Evolutionary conservation across 2,888 invertebrate species (phyloP).

Genomic region (Phalera bucephala): DNA sequence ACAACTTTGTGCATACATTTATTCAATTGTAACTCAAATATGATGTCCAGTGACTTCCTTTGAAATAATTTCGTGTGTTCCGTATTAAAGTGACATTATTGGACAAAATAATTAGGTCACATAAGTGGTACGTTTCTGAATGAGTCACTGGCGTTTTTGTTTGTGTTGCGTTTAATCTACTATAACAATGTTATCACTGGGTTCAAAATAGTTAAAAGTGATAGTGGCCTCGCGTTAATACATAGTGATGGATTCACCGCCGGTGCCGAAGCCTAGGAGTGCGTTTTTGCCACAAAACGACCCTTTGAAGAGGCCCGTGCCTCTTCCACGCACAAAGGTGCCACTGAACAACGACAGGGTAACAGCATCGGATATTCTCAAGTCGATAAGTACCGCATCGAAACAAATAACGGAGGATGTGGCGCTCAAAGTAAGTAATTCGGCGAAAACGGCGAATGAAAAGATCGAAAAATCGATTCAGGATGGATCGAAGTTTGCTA

Average conservation of each 20-base stretch:
- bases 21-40: too few relatives aligned
- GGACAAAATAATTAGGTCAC: conserved; percentile 26
- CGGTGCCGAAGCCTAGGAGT: conserved; percentile 70
- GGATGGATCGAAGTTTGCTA: conserved; percentile 69
- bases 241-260: conserved; percentile 64
- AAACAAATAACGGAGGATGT: conserved; percentile 83
- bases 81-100: conserved; percentile 6
- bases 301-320: conserved; percentile 72
- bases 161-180: conserved; percentile 30
- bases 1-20: too few relatives aligned
- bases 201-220: conserved; percentile 32
- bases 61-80: conserved; percentile 6
- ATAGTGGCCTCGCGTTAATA: conserved; percentile 17
- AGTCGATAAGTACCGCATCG: conserved; percentile 79
- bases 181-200: conserved; percentile 43
- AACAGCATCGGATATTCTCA: conserved; percentile 69
- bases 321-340: conserved; percentile 75
- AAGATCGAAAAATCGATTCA: conserved; percentile 62
- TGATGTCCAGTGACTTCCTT: neutral
- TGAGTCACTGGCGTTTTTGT: conserved; percentile 41
- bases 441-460: conserved; percentile 67
- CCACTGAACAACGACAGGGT: conserved; percentile 52
- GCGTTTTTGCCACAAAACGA: conserved; percentile 45
- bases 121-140: conserved; percentile 25
- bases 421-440: conserved; percentile 72